A percentile compares a stretch with the other conserved stretches of the same genome.
These are phyloP conservation scores for Atta cephalotes DNA, from an alignment of 1,140 invertebrate species.

Conservation along the genomic window DNA sequence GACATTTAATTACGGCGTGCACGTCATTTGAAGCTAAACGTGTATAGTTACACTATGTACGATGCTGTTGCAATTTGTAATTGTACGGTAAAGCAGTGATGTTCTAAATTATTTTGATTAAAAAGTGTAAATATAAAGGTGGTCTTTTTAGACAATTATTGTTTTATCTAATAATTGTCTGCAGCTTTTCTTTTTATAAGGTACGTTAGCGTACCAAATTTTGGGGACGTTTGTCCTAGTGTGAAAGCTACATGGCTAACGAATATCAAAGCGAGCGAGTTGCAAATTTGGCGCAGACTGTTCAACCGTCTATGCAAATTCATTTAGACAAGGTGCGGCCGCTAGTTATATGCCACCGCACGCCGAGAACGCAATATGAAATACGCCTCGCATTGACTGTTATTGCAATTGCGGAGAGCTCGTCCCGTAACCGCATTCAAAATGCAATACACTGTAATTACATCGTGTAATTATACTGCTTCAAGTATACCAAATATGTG, in stretches of 20 bases:
- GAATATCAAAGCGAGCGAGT: slow-evolving; percentile 31
- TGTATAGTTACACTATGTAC: not conserved
- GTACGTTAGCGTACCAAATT: slow-evolving; percentile 7
- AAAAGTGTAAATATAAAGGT: not conserved
- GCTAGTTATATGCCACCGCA: slow-evolving; percentile 49
- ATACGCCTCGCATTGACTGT: slow-evolving; percentile 57
- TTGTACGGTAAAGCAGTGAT: not conserved
- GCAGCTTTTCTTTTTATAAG: no score
- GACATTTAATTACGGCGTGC: slow-evolving; percentile 36
- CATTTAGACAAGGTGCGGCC: slow-evolving; percentile 61
- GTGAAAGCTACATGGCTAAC: slow-evolving; percentile 45
- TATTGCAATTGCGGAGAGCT: slow-evolving; percentile 57
- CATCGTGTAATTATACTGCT: slow-evolving; percentile 44
- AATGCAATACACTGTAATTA: slow-evolving; percentile 59
- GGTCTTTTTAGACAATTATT: not conserved
- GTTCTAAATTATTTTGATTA: not conserved
- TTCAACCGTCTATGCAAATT: slow-evolving; percentile 58
- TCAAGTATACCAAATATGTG: slow-evolving; percentile 43
- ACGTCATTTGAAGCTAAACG: slow-evolving; percentile 15
- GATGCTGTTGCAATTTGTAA: not conserved
- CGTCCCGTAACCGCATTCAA: slow-evolving; percentile 36
- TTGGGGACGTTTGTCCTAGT: slow-evolving; percentile 9
- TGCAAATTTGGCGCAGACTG: slow-evolving; percentile 52
- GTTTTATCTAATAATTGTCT: not conserved
- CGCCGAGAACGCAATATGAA: slow-evolving; percentile 59